phyloP scores from a whole-genome alignment of 2,888 invertebrate genomes.

The Parochlus steinenii region DNA sequence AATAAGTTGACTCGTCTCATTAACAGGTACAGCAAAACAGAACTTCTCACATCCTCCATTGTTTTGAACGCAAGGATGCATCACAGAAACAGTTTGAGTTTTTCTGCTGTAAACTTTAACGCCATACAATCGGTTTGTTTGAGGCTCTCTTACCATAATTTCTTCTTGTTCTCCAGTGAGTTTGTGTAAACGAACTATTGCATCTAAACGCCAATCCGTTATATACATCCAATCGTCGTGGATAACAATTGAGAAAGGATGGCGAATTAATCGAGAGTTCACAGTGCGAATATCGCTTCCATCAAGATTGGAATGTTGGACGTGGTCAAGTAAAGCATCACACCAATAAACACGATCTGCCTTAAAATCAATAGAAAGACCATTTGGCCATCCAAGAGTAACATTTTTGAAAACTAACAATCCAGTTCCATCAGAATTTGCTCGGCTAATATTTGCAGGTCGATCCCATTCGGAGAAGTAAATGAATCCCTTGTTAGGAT shows the following conservation, averaged over 20 bases:
- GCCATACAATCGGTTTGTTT: conserved; percentile 78
- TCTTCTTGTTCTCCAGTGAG: conserved; percentile 75
- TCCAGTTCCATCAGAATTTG: conserved; percentile 77
- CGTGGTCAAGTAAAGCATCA: conserved; percentile 88
- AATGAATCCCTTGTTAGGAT: conserved; percentile 85
- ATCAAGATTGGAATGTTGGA: conserved; percentile 82
- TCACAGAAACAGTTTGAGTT: conserved; percentile 50
- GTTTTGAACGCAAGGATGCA: conserved; percentile 67
- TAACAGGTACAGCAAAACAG: conserved; percentile 76
- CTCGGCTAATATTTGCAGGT: conserved; percentile 89
- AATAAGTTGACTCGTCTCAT: conserved; percentile 36
- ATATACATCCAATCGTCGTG: conserved; percentile 87
- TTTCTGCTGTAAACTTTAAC: conserved; percentile 72
- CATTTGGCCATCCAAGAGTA: conserved; percentile 94
- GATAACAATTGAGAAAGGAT: conserved; percentile 85
- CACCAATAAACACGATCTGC: conserved; percentile 91
- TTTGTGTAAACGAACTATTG: conserved; percentile 81
- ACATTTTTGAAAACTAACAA: conserved; percentile 76
- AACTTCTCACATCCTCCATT: conserved; percentile 90
- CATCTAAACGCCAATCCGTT: conserved; percentile 92
- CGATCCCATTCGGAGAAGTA: conserved; percentile 96
- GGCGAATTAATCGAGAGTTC: conserved; percentile 66
- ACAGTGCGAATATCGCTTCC: conserved; percentile 84
- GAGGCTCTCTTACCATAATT: conserved; percentile 72
- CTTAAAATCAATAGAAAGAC: conserved; percentile 80